Evolutionary conservation across 2,888 invertebrate genomes (phyloP).

Genomic region (Drosophila mettleri): DNA sequence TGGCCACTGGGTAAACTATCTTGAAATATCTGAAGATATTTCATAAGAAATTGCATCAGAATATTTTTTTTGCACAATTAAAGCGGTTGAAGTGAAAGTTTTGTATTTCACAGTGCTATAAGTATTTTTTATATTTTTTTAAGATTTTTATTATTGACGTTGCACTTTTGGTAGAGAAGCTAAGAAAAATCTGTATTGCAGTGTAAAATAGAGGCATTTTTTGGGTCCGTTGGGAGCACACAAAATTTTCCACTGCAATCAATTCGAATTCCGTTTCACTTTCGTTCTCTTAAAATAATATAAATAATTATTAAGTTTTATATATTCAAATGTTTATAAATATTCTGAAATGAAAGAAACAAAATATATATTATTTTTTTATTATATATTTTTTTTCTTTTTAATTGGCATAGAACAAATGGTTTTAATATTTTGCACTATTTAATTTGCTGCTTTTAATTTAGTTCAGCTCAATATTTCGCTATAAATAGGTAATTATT

Average conservation of each 20-base stretch:
- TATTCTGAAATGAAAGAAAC: not conserved
- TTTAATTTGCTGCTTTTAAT: not conserved
- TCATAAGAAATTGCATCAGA: constrained; percentile 6
- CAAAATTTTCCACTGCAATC: constrained; percentile 6
- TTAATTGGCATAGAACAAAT: not conserved
- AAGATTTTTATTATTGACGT: not conserved
- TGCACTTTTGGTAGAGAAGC: not conserved
- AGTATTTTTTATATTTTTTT: not conserved
- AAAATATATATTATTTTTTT: not conserved
- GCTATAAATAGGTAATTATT: not conserved
- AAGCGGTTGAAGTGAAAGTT: not conserved
- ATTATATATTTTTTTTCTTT: not conserved
- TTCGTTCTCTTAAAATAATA: not conserved
- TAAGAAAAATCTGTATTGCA: not conserved
- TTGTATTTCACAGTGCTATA: not conserved
- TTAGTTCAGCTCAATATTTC: not conserved
- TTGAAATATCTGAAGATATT: not conserved
- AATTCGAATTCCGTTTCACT: not conserved
- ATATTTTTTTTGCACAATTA: not conserved
- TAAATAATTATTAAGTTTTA: not conserved
- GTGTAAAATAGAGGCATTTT: constrained; percentile 3
- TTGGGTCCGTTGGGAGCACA: not conserved
- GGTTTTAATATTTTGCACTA: not conserved
- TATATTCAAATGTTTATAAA: not conserved
- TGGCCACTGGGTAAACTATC: not conserved